Conservation (phyloP, 1,140 invertebrate species). For the Phymorhynchus buccinoides region DNA sequence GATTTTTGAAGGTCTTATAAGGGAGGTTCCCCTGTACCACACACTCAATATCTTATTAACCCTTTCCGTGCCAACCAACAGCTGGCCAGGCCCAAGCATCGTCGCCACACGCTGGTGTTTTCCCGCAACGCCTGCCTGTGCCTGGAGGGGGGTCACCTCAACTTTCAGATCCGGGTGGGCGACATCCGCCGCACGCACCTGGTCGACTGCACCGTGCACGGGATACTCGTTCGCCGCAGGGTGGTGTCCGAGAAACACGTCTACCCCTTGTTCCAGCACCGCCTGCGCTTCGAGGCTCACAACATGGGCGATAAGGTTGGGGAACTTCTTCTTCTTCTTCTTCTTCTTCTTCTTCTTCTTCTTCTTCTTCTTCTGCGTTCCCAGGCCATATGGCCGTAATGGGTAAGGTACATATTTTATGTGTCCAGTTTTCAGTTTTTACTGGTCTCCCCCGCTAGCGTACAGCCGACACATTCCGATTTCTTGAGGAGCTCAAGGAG, state of each 20-base stretch:
- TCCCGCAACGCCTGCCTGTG: slow-evolving; percentile 66
- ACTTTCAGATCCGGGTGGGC: slow-evolving; percentile 77
- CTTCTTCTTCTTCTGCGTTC: no score
- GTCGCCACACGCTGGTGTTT: slow-evolving; percentile 69
- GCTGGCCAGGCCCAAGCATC: slow-evolving; percentile 66
- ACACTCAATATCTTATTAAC: not conserved
- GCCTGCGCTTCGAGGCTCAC: slow-evolving; percentile 80
- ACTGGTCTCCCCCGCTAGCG: no score
- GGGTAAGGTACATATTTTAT: no score
- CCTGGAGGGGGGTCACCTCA: slow-evolving; percentile 84
- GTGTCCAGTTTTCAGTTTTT: no score
- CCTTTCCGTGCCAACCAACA: not conserved
- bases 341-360: not conserved
- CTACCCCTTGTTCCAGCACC: slow-evolving; percentile 61
- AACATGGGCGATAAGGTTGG: slow-evolving; percentile 81
- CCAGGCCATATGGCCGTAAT: no score
- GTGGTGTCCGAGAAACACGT: slow-evolving; percentile 63
- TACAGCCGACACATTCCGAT: no score
- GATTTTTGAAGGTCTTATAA: no score
- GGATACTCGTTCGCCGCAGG: slow-evolving; percentile 61
- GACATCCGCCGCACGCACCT: slow-evolving; percentile 68
- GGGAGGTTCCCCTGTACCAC: no score
- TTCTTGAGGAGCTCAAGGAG: no score
- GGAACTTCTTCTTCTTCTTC: slow-evolving; percentile 29
- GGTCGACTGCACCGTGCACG: slow-evolving; percentile 80